Evolutionary conservation across 2,113 vertebrate species (phyloP).

Genomic region (Ammospiza nelsoni): DNA sequence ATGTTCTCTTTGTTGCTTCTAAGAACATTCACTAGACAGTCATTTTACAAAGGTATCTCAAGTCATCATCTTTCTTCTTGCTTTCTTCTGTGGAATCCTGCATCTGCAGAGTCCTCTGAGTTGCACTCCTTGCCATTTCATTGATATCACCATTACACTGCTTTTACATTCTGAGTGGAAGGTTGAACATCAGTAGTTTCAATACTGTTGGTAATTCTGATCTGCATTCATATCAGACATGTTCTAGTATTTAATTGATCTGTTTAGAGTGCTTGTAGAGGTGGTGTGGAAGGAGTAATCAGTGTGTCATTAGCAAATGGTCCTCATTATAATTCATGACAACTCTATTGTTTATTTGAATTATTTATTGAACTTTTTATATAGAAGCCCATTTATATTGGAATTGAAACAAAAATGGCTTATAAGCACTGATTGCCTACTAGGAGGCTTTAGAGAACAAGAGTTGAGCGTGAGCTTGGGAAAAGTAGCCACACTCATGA

Average conservation of each 20-base stretch:
- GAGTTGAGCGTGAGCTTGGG: background rate
- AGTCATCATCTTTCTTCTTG: background rate
- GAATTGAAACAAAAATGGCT: background rate
- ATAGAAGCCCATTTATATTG: background rate
- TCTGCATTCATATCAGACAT: background rate
- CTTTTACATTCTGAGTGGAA: background rate
- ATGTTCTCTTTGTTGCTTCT: background rate
- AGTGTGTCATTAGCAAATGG: background rate
- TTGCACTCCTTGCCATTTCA: background rate
- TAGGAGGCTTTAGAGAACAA: background rate
- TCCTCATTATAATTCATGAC: background rate
- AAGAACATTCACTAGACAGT: background rate
- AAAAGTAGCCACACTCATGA: background rate
- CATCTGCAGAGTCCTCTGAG: background rate
- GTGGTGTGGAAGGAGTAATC: background rate
- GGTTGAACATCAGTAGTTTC: background rate
- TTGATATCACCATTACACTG: background rate
- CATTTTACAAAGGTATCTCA: background rate
- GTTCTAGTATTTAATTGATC: background rate
- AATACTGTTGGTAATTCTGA: background rate
- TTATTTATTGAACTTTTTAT: background rate
- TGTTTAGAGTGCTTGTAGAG: background rate
- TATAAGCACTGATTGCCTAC: background rate
- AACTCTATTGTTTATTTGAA: background rate
- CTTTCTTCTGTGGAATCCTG: background rate